A percentile compares a stretch with the other conserved stretches of the same genome.
phyloP scores from a whole-genome alignment of 2,113 vertebrate species.

The Oreochromis niloticus region DNA sequence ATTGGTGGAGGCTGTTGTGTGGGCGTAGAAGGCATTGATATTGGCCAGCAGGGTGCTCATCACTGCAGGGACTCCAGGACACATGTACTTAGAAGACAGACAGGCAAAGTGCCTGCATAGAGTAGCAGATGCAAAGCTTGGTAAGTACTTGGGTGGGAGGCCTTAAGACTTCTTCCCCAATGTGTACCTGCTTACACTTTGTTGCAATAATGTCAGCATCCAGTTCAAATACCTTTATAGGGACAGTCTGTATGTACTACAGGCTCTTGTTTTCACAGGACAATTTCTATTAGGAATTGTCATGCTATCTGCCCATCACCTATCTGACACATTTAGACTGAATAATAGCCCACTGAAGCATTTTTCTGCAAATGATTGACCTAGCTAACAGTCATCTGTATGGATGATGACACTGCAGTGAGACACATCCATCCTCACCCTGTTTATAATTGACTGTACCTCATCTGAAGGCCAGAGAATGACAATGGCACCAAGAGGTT shows the following conservation, averaged over 20 bases:
- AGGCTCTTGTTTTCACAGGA: neutral
- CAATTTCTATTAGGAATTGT: neutral
- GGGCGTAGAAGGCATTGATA: conserved; percentile 98
- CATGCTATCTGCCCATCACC: neutral
- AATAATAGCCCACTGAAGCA: conserved; percentile 14
- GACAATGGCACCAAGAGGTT: neutral
- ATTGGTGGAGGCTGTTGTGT: conserved; percentile 95
- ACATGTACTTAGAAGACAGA: conserved; percentile 99
- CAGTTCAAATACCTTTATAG: neutral
- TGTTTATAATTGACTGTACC: conserved; percentile 8
- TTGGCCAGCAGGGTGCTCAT: conserved; percentile 99
- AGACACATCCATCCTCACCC: conserved; percentile 2
- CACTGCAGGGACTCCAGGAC: conserved; percentile 94
- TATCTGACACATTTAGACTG: neutral
- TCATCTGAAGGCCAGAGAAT: neutral
- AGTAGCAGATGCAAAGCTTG: neutral
- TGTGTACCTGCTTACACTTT: neutral
- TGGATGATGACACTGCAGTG: neutral
- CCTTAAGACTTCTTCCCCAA: neutral
- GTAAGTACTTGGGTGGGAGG: neutral
- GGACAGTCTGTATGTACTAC: neutral
- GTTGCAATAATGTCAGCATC: neutral
- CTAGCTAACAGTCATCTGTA: conserved; percentile 15
- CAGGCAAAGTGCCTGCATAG: conserved; percentile 91
- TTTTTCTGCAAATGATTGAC: conserved; percentile 20